A percentile compares a stretch with the other conserved stretches of the same genome.
These are phyloP conservation scores for Rhinolophus ferrumequinum DNA, from an alignment of 2,113 vertebrate genomes.

Conservation along the genomic window DNA sequence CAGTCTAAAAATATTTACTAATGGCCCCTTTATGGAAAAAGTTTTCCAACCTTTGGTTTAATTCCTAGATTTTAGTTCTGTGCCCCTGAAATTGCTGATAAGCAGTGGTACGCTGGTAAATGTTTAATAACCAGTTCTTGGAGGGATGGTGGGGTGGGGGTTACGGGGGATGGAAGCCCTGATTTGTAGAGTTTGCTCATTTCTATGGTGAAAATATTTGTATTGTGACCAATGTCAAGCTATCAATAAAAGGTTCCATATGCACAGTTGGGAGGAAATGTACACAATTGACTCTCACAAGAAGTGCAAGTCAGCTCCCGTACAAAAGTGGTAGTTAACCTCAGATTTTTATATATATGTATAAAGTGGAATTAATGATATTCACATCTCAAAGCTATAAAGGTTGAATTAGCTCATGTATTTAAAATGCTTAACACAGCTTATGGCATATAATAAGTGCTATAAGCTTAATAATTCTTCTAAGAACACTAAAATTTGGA, in stretches of 20 bases:
- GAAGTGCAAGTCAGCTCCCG: background rate
- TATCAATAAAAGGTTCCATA: background rate
- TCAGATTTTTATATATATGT: background rate
- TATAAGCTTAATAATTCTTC: background rate
- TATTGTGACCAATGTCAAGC: background rate
- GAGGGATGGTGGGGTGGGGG: too few relatives aligned
- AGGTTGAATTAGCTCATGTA: background rate
- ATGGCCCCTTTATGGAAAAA: too few relatives aligned
- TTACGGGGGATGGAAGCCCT: background rate
- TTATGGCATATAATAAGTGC: background rate
- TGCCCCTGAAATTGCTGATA: background rate
- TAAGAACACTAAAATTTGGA: background rate
- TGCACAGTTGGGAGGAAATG: background rate
- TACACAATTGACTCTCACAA: background rate
- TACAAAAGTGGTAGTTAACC: background rate
- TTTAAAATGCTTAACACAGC: background rate
- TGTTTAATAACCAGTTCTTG: too few relatives aligned
- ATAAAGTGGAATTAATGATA: background rate
- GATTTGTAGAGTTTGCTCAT: background rate
- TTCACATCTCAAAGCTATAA: background rate
- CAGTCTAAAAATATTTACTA: too few relatives aligned
- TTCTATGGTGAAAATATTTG: background rate
- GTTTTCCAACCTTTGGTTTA: background rate
- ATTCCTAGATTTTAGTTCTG: background rate
- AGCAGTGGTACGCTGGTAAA: too few relatives aligned